Conservation (phyloP, 2,888 invertebrate species). For the Idaea straminata region DNA sequence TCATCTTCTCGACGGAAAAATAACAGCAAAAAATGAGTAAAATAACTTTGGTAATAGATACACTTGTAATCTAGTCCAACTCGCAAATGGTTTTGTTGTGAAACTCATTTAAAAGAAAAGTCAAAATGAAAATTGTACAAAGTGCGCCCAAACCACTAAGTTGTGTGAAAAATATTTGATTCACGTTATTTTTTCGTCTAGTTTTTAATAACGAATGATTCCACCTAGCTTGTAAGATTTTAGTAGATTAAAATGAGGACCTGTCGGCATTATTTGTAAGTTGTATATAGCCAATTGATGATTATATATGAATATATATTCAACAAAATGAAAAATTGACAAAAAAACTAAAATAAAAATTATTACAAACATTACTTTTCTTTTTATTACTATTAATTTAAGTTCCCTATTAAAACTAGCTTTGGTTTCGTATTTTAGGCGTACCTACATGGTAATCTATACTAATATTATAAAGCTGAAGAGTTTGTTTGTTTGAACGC, state of each 20-base stretch:
- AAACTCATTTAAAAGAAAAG: background rate
- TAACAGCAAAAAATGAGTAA: too few species aligned
- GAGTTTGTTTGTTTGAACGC: too few species aligned
- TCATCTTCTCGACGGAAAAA: too few species aligned
- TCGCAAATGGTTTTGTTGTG: too few species aligned
- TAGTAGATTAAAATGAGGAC: constrained; percentile 67
- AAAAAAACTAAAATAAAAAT: constrained; percentile 62
- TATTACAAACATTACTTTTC: constrained; percentile 48
- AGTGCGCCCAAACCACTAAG: background rate
- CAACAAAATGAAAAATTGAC: constrained; percentile 50
- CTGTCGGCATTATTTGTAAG: constrained; percentile 58
- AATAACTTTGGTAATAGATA: too few species aligned
- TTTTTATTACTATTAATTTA: constrained; percentile 39
- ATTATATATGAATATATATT: constrained; percentile 69
- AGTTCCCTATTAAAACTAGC: background rate
- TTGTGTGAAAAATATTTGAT: background rate
- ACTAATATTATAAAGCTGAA: too few species aligned
- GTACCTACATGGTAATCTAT: too few species aligned
- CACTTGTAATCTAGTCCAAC: too few species aligned
- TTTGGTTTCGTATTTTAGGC: too few species aligned
- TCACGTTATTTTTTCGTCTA: constrained; percentile 30
- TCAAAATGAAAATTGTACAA: background rate
- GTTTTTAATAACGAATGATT: constrained; percentile 59
- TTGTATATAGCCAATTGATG: constrained; percentile 74
- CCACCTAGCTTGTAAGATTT: constrained; percentile 74